A percentile compares a stretch with the other conserved stretches of the same genome.
Evolutionary conservation across 2,888 invertebrate genomes (phyloP).

Genomic region (Diplazon laetatorius): DNA sequence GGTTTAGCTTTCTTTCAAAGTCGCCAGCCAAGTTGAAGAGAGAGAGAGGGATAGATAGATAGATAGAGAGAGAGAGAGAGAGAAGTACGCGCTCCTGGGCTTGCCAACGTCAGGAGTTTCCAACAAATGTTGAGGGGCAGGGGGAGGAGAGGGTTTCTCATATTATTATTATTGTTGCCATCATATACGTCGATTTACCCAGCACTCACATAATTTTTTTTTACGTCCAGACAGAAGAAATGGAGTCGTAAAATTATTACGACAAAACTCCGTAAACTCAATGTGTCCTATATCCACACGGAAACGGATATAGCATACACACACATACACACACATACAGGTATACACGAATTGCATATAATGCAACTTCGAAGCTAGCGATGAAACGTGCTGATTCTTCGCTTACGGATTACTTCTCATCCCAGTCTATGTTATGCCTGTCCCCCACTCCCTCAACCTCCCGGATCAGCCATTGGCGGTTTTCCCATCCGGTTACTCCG

Average conservation of each 20-base stretch:
- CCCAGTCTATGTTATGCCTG: neutral
- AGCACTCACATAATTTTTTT: conserved; percentile 6
- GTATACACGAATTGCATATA: neutral
- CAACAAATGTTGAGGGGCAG: conserved; percentile 31
- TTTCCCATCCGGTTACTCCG: too few relatives aligned
- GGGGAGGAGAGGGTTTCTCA: too few relatives aligned
- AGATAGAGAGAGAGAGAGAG: conserved; percentile 7
- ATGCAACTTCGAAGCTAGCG: neutral
- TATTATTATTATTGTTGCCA: conserved; percentile 14
- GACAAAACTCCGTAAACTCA: conserved; percentile 1
- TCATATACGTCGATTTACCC: neutral
- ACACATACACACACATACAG: neutral
- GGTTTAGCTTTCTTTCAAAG: conserved; percentile 51
- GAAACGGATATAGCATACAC: too few relatives aligned
- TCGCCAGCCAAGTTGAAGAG: conserved; percentile 37
- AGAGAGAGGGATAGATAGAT: conserved; percentile 13
- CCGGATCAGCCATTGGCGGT: too few relatives aligned
- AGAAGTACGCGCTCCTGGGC: conserved; percentile 13
- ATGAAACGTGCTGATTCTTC: conserved; percentile 22
- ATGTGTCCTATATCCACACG: neutral
- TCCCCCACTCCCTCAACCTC: too few relatives aligned
- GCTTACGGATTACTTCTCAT: neutral
- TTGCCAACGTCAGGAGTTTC: conserved; percentile 58
- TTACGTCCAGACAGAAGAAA: neutral
- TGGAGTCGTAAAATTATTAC: conserved; percentile 28